Base-by-base conservation (phyloP, 2,797 vertebrate genomes). In the Aulostomus chinensis region DNA sequence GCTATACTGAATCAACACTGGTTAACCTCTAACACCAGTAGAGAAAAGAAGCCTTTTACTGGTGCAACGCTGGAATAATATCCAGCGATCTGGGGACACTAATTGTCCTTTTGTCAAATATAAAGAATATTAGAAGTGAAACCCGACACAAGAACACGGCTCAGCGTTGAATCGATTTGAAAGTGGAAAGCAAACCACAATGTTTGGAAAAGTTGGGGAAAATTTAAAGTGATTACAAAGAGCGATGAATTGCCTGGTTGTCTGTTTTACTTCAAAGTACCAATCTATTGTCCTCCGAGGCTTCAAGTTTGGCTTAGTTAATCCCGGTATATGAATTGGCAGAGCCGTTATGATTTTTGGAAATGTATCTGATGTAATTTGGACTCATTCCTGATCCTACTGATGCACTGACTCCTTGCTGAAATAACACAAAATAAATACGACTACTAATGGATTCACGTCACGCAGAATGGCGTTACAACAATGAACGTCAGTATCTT, bases 1-100 rank as follows among this genome's bases (percentile, higher is more conserved):
- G 13, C 11, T n/a, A 26, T 4, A 10, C 11, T 43, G 8, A 39
- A 38, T 15, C n/a, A 18, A 63, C 12, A 36, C 3, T 8, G 28
- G 63, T 35, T 62, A 58, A 60, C 11, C 36, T 37, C 36, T n/a
- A 46, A 36, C 15, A 50, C 15, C 17, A 37, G 10, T 52, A 16
- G 1, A 34, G 41, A 14, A 43, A 55, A 41, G 3, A 9, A 2
- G 28, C 14, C n/a, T n/a, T n/a, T n/a, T n/a, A n/a, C n/a, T 15
- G 2, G 18, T 10, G 10, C 1, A 18, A 34, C 20, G 26, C 22
- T 36, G 37, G 26, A 43, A 43, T 52, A 21, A 32, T 18, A 34
- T 45, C 38, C 39, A 9, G 16, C 4, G 28, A 2, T 39, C 29
- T 35, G 4, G 14, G n/a, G 36, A 48, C 1, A 9, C 8, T 22